A percentile compares a stretch with the other conserved stretches of the same genome.
Evolutionary conservation across 2,113 vertebrate genomes (phyloP).

Genomic region (Gymnocephalus cernua): DNA sequence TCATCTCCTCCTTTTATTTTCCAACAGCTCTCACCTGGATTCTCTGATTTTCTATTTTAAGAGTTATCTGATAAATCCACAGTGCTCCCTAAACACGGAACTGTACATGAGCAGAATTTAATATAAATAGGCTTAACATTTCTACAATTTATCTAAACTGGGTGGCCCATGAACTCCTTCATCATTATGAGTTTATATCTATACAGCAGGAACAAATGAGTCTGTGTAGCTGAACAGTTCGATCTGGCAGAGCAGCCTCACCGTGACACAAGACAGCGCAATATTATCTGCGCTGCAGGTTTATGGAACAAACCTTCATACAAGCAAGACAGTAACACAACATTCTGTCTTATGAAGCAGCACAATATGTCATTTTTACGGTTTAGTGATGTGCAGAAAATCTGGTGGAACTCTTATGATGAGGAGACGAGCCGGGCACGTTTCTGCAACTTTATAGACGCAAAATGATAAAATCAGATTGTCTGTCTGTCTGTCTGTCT

Average conservation of each 20-base stretch:
- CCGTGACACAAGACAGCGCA: constrained; percentile 5
- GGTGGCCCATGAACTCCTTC: constrained; percentile 23
- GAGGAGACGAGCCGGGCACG: background rate
- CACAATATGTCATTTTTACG: background rate
- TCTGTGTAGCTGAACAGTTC: background rate
- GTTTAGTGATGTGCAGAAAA: constrained; percentile 8
- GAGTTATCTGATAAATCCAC: background rate
- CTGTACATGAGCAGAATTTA: background rate
- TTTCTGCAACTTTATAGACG: background rate
- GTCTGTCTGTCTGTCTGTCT: background rate
- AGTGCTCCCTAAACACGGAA: background rate
- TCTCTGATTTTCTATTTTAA: constrained; percentile 15
- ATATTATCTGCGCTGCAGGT: constrained; percentile 31
- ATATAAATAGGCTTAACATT: constrained; percentile 7
- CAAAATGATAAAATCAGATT: background rate
- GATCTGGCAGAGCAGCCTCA: background rate
- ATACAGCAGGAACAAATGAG: background rate
- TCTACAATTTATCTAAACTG: background rate
- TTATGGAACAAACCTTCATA: constrained; percentile 45
- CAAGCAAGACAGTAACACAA: background rate
- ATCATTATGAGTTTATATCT: constrained; percentile 20
- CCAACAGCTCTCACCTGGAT: background rate
- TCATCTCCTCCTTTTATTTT: constrained; percentile 1
- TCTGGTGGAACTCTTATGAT: background rate
- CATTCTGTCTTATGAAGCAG: background rate